phyloP scores from a whole-genome alignment of 2,797 vertebrate species.

The Podarcis siculus region DNA sequence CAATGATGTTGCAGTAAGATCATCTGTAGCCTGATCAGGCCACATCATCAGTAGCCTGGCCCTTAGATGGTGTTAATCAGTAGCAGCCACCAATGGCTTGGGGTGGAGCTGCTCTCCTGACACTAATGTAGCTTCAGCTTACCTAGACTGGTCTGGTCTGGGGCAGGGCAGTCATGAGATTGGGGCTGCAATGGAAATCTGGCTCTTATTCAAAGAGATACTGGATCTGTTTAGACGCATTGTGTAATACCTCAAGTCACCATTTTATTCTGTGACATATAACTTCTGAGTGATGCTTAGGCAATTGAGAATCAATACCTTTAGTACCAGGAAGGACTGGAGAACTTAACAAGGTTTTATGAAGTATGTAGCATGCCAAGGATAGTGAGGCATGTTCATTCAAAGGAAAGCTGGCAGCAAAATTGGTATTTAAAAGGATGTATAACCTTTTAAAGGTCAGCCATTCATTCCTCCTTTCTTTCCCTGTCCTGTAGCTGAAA shows the following conservation, averaged over 20 bases:
- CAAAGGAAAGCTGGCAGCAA: slow-evolving; percentile 55
- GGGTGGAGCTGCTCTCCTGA: too few species aligned
- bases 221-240: background rate
- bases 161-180: too few species aligned
- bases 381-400: slow-evolving; percentile 32
- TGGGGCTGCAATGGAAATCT: background rate
- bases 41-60: background rate
- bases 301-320: slow-evolving; percentile 18
- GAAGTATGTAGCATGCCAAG: slow-evolving; percentile 31
- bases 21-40: background rate
- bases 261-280: slow-evolving; percentile 22
- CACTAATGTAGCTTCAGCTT: too few species aligned
- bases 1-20: background rate
- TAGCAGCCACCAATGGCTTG: too few species aligned
- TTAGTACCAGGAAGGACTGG: slow-evolving; percentile 20
- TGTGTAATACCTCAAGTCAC: background rate
- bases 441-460: slow-evolving; percentile 66
- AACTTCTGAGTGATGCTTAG: slow-evolving; percentile 13
- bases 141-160: too few species aligned
- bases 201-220: background rate
- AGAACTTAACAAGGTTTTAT: slow-evolving; percentile 42
- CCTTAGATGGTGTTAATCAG: background rate
- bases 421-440: slow-evolving; percentile 62
- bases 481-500: slow-evolving; percentile 51
- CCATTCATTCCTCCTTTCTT: slow-evolving; percentile 50